Base-by-base conservation (phyloP, 2,888 invertebrate species). In the Melanophora roralis region DNA sequence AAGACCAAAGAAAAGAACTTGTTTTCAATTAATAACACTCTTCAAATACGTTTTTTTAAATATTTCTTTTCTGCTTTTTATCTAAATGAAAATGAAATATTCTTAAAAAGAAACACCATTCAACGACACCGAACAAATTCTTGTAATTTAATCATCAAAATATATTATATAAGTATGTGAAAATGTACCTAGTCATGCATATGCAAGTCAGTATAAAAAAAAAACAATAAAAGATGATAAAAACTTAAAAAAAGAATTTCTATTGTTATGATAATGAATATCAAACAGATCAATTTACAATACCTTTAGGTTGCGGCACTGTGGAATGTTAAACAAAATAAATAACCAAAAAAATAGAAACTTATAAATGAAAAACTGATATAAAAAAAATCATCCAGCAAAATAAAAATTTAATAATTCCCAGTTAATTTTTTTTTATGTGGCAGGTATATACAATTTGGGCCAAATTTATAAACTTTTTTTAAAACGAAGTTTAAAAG, bases 191-290 rank as follows among this genome's bases (percentile, higher is more conserved):
- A 9, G 16, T n/a, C 32, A 8, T 27, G 11, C 36, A 53, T 9
- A 73, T 8, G 38, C 12, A 14, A 47, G 49, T 60, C 16, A n/a
- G 12, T 38, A 38, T 16, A 21, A 32, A 49, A 49, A 43, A 5
- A 73, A 7, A 49, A 62, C 5, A 53, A 65, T 8, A 40, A 40
- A 65, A 60, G 21, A 69, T 43, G 62, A 59, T 32, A 34, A 73
- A 74, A 69, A 59, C 16, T 65, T 57, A 51, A 47, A 65, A 67
- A 40, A 71, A 71, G 49, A 67, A 75, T 75, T 77, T 72, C 75
- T 80, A 76, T 80, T 76, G 76, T 76, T 76, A 80, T 76, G 71
- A 76, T 68, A 80, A 80, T 76, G 72, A 72, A 68, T 80, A 67
- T 68, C 80, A 76, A 76, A 76, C 62, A 80, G 62, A 80, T 76